These are phyloP conservation scores for Congeria kusceri DNA, from an alignment of 2,888 invertebrate genomes.

Conservation along the genomic window DNA sequence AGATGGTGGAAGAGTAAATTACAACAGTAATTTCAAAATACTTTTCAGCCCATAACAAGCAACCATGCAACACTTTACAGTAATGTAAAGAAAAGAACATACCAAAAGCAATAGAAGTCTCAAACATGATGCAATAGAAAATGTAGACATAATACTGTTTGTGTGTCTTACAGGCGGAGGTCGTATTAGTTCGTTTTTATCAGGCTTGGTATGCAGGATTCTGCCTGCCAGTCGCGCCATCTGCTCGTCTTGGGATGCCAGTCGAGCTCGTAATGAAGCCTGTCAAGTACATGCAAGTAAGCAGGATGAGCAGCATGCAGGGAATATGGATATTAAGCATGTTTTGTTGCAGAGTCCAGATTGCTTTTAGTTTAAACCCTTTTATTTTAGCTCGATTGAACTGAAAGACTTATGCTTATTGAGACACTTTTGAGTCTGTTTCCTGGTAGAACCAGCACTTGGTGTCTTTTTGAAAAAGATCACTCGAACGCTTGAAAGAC, in stretches of 20 bases:
- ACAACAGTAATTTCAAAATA: too few relatives aligned
- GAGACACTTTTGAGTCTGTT: too few relatives aligned
- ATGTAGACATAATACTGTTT: not conserved
- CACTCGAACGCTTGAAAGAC: too few relatives aligned
- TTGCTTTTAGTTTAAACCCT: too few relatives aligned
- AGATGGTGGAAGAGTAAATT: too few relatives aligned
- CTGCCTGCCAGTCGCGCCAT: slow-evolving; percentile 80
- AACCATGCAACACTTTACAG: not conserved
- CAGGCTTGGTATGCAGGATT: slow-evolving; percentile 64
- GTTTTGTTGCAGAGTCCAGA: too few relatives aligned
- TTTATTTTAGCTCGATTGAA: too few relatives aligned
- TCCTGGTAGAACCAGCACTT: too few relatives aligned
- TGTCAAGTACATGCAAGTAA: slow-evolving; percentile 40
- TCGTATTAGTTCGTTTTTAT: slow-evolving; percentile 44
- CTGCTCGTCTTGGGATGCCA: slow-evolving; percentile 79
- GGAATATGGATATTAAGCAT: too few relatives aligned
- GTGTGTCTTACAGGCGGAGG: slow-evolving; percentile 47
- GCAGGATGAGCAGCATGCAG: not conserved
- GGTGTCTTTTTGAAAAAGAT: too few relatives aligned
- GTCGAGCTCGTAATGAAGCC: slow-evolving; percentile 74
- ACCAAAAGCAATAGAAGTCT: not conserved
- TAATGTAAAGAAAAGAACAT: not conserved
- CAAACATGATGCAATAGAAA: not conserved
- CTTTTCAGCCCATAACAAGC: not conserved
- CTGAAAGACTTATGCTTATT: too few relatives aligned